Conservation (phyloP, 2,113 vertebrate species). For the Damaliscus lunatus region DNA sequence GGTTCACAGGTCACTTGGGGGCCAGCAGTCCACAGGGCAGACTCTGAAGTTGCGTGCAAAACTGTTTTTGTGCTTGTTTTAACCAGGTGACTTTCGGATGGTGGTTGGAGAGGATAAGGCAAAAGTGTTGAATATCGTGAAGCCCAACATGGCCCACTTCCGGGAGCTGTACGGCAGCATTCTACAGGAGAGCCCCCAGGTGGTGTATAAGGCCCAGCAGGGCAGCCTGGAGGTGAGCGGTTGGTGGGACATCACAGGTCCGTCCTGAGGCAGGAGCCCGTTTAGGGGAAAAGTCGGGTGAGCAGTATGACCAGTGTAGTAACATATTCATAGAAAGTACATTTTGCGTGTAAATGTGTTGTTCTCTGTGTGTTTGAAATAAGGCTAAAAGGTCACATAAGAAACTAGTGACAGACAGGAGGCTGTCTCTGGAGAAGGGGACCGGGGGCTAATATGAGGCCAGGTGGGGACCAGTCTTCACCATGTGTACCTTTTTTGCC, state of each 20-base stretch:
- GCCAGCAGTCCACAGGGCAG: not conserved
- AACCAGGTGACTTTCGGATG: constrained; percentile 95
- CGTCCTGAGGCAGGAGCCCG: not conserved
- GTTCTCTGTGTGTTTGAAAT: not conserved
- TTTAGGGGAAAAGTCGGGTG: not conserved
- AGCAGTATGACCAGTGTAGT: not conserved
- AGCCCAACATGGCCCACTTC: constrained; percentile 90
- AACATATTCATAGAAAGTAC: not conserved
- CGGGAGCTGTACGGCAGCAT: constrained; percentile 90
- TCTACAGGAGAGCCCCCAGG: constrained; percentile 91
- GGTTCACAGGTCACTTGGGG: not conserved
- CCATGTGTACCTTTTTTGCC: not conserved
- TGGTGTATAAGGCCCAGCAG: constrained; percentile 92
- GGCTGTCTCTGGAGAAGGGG: not conserved
- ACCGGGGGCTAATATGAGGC: not conserved
- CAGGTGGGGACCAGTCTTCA: not conserved
- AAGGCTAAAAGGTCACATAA: not conserved
- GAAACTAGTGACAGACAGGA: not conserved
- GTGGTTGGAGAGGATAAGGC: constrained; percentile 93
- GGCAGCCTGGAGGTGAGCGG: constrained; percentile 91
- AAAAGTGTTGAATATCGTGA: constrained; percentile 95
- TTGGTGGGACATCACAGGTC: not conserved
- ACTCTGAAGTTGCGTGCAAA: not conserved
- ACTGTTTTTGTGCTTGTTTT: constrained; percentile 45
- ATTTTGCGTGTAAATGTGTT: not conserved